These are phyloP conservation scores for Andrena dorsata DNA, from an alignment of 2,888 invertebrate genomes.

Conservation along the genomic window DNA sequence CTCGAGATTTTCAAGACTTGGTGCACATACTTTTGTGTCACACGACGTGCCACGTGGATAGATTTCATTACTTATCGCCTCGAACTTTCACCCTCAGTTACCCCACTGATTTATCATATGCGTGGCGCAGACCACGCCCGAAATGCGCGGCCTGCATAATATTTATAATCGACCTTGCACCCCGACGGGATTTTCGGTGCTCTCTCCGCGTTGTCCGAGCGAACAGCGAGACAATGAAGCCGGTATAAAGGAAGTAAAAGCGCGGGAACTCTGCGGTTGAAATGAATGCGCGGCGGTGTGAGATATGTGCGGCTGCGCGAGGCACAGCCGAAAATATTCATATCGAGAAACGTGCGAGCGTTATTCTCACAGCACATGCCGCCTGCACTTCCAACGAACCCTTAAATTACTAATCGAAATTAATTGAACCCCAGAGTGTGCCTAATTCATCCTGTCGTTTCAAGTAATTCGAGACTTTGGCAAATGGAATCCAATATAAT, in stretches of 20 bases:
- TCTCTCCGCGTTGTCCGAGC: slow-evolving; percentile 19
- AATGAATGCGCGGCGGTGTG: slow-evolving; percentile 63
- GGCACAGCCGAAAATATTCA: slow-evolving; percentile 43
- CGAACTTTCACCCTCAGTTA: slow-evolving; percentile 2
- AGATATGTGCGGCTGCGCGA: slow-evolving; percentile 60
- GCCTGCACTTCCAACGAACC: not conserved
- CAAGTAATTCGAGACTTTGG: not conserved
- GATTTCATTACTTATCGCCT: slow-evolving; percentile 66
- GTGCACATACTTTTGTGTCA: not conserved
- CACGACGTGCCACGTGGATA: slow-evolving; percentile 35
- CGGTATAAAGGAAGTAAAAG: slow-evolving; percentile 70
- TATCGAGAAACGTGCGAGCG: slow-evolving; percentile 25
- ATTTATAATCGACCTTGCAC: slow-evolving; percentile 75
- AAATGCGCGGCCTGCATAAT: slow-evolving; percentile 59
- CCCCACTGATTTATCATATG: slow-evolving; percentile 68
- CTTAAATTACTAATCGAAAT: slow-evolving; percentile 29
- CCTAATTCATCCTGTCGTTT: no score
- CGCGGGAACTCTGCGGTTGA: slow-evolving; percentile 68
- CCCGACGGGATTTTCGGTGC: slow-evolving; percentile 9
- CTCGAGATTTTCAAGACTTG: not conserved
- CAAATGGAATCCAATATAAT: not conserved
- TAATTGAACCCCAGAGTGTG: not conserved
- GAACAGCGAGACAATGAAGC: slow-evolving; percentile 65
- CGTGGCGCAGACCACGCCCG: slow-evolving; percentile 72
- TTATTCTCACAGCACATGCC: slow-evolving; percentile 43